These are phyloP conservation scores for Dolichomitus sp. DNA, from an alignment of 2,888 invertebrate species.

Conservation along the genomic window DNA sequence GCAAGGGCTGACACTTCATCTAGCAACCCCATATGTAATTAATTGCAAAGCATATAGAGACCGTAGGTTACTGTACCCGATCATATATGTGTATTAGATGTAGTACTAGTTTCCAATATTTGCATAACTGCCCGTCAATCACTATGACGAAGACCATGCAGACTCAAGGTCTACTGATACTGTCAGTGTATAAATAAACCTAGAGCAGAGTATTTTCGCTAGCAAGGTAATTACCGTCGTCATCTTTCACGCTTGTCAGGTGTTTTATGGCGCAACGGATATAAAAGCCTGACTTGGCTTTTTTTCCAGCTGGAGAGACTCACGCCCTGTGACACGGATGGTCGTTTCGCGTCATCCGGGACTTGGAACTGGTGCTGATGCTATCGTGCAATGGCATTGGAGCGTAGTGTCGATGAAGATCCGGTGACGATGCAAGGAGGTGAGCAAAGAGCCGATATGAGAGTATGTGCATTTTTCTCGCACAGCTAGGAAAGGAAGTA, in stretches of 20 bases:
- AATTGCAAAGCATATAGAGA: neutral
- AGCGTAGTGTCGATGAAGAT: slow-evolving; percentile 34
- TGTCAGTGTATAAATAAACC: neutral
- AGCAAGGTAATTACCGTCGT: slow-evolving; percentile 33
- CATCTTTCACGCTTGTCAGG: slow-evolving; percentile 35
- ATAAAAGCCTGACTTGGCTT: slow-evolving; percentile 39
- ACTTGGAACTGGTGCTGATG: slow-evolving; percentile 21
- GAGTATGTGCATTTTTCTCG: slow-evolving; percentile 14
- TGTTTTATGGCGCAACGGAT: slow-evolving; percentile 34
- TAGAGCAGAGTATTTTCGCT: neutral
- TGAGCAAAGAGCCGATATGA: slow-evolving; percentile 13
- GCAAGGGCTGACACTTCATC: neutral
- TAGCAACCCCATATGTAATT: neutral
- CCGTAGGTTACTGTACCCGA: neutral
- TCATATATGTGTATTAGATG: neutral
- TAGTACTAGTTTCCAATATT: neutral
- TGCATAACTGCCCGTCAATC: neutral
- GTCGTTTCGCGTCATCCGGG: slow-evolving; percentile 24
- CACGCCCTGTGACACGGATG: slow-evolving; percentile 13
- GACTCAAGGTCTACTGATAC: neutral
- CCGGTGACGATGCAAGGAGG: slow-evolving; percentile 21
- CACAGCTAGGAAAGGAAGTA: neutral
- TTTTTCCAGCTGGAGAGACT: slow-evolving; percentile 15
- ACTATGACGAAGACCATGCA: neutral
- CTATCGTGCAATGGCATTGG: slow-evolving; percentile 4